Percentiles rank a stretch among this genome's conserved stretches.
Evolutionary conservation across 2,888 invertebrate species (phyloP).

Genomic region (Ormyrus thymus): DNA sequence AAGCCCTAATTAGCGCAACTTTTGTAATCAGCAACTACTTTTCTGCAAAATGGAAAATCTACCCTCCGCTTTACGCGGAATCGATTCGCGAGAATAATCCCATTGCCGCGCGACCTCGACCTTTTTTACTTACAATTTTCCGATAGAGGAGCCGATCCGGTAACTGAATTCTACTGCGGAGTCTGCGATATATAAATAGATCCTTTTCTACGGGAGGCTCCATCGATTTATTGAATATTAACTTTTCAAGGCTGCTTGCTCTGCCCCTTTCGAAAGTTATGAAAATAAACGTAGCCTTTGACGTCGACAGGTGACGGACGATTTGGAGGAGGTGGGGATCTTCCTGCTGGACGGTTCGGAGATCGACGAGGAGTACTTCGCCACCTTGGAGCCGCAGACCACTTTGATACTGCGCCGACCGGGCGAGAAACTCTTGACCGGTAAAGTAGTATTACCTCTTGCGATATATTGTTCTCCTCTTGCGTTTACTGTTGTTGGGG

Average conservation of each 20-base stretch:
- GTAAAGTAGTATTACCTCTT: constrained; percentile 62
- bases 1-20: too few relatives aligned
- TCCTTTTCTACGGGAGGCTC: background rate
- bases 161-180: constrained; percentile 16
- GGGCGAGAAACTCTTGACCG: constrained; percentile 72
- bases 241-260: constrained; percentile 13
- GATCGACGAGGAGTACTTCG: constrained; percentile 85
- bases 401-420: constrained; percentile 79
- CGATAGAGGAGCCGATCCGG: constrained; percentile 6
- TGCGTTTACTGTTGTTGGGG: background rate
- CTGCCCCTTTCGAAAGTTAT: background rate
- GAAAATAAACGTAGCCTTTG: constrained; percentile 2
- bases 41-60: too few relatives aligned
- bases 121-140: constrained; percentile 25
- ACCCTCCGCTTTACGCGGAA: too few relatives aligned
- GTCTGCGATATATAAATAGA: constrained; percentile 15
- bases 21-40: too few relatives aligned
- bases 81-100: too few relatives aligned
- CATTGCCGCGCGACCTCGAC: constrained; percentile 12
- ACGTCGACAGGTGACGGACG: constrained; percentile 60
- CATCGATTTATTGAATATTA: constrained; percentile 32
- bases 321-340: constrained; percentile 62
- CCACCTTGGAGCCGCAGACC: constrained; percentile 85
- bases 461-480: background rate
- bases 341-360: constrained; percentile 71